phyloP scores from a whole-genome alignment of 2,113 vertebrate species.

The Laticauda colubrina region DNA sequence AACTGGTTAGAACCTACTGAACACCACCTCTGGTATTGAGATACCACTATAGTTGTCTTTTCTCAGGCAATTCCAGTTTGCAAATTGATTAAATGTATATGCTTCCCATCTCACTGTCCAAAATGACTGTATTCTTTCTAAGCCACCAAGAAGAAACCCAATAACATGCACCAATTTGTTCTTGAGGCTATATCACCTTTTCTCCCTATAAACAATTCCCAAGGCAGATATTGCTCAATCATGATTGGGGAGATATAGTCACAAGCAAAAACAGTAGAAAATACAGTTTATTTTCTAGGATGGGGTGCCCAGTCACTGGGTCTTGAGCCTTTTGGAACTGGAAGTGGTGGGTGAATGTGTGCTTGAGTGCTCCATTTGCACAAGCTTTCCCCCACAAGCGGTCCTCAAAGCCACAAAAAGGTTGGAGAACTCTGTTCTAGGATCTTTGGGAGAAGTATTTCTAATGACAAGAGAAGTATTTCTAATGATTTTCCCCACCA shows the following conservation, averaged over 20 bases:
- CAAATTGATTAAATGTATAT: neutral
- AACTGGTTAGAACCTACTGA: no score
- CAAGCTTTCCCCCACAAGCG: no score
- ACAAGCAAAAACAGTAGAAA: neutral
- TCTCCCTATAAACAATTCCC: neutral
- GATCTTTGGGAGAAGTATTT: neutral
- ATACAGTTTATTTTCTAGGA: neutral
- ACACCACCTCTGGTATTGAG: neutral
- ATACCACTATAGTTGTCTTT: neutral
- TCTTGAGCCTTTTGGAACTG: no score
- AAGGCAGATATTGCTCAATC: neutral
- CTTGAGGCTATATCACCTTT: neutral
- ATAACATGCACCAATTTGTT: neutral
- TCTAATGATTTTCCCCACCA: neutral
- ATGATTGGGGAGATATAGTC: neutral
- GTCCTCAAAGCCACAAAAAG: no score
- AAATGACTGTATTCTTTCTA: neutral
- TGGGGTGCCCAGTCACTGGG: no score
- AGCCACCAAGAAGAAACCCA: neutral
- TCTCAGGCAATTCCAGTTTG: neutral
- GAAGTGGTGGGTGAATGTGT: no score
- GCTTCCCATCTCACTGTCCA: neutral
- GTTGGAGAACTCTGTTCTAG: neutral
- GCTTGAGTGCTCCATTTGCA: no score
- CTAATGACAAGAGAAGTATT: neutral